Percentiles rank a stretch among this genome's conserved stretches.
These are phyloP conservation scores for Netelia inedita DNA, from an alignment of 2,888 invertebrate genomes.

Conservation along the genomic window DNA sequence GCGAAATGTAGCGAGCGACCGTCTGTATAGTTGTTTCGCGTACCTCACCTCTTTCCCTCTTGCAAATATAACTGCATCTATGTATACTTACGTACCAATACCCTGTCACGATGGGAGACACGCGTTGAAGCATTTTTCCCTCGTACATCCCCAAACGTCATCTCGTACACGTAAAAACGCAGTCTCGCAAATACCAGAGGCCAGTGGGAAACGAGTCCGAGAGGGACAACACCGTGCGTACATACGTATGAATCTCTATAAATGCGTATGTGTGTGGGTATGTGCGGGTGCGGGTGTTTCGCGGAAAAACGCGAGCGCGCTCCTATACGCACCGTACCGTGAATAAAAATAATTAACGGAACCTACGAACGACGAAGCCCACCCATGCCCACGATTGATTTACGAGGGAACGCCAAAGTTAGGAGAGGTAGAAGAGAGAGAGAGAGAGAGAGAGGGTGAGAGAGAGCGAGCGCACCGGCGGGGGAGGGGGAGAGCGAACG, in stretches of 20 bases:
- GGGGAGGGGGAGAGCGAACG: constrained; percentile 29
- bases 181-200: constrained; percentile 45
- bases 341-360: constrained; percentile 83
- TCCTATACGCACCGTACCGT: constrained; percentile 76
- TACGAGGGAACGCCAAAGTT: constrained; percentile 78
- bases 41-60: neutral
- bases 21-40: constrained; percentile 39
- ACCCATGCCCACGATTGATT: constrained; percentile 77
- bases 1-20: constrained; percentile 20
- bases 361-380: constrained; percentile 78
- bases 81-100: constrained; percentile 44
- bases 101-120: constrained; percentile 30
- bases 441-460: constrained; percentile 69
- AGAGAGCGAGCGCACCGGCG: constrained; percentile 24
- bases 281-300: constrained; percentile 51
- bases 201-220: constrained; percentile 26
- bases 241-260: constrained; percentile 37
- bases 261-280: neutral
- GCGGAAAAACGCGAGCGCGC: constrained; percentile 69
- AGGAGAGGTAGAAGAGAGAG: constrained; percentile 71
- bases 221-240: constrained; percentile 47
- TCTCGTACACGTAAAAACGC: constrained; percentile 55
- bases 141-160: constrained; percentile 27
- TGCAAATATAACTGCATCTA: constrained; percentile 28
- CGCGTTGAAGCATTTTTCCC: constrained; percentile 56